phyloP scores from a whole-genome alignment of 2,888 invertebrate species.

The Girardia tigrina region DNA sequence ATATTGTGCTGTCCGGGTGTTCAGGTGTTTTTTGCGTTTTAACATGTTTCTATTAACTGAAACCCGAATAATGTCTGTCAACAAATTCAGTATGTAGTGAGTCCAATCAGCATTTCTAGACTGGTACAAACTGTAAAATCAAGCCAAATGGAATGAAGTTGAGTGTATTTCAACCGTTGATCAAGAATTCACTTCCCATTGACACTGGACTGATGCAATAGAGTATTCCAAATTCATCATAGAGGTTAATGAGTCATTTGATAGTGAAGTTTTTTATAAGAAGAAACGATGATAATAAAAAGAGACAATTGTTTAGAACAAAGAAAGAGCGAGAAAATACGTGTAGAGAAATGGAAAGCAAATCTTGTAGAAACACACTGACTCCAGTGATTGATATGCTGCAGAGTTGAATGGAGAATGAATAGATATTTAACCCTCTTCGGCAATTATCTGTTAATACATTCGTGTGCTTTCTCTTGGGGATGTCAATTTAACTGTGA shows the following conservation, averaged over 20 bases:
- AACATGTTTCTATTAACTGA: too few relatives aligned
- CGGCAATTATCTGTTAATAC: neutral
- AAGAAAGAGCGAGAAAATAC: neutral
- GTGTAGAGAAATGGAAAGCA: neutral
- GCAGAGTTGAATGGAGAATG: slow-evolving; percentile 12
- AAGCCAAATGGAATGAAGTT: too few relatives aligned
- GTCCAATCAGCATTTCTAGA: too few relatives aligned
- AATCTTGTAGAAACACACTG: slow-evolving; percentile 2
- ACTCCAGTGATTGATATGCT: neutral
- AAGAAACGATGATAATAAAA: neutral
- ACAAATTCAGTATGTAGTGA: too few relatives aligned
- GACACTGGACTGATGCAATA: neutral
- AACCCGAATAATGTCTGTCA: too few relatives aligned
- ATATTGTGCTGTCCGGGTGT: too few relatives aligned
- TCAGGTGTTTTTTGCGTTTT: too few relatives aligned
- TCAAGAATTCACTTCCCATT: neutral
- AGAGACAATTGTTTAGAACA: neutral
- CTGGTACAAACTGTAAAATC: too few relatives aligned
- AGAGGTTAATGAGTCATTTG: slow-evolving; percentile 10
- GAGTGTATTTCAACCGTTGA: neutral
- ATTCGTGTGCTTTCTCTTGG: neutral
- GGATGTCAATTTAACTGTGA: neutral
- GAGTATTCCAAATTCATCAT: neutral
- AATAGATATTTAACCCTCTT: neutral
- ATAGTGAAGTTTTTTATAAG: neutral